Base-by-base conservation (phyloP, 2,797 vertebrate species). In the Luscinia luscinia region DNA sequence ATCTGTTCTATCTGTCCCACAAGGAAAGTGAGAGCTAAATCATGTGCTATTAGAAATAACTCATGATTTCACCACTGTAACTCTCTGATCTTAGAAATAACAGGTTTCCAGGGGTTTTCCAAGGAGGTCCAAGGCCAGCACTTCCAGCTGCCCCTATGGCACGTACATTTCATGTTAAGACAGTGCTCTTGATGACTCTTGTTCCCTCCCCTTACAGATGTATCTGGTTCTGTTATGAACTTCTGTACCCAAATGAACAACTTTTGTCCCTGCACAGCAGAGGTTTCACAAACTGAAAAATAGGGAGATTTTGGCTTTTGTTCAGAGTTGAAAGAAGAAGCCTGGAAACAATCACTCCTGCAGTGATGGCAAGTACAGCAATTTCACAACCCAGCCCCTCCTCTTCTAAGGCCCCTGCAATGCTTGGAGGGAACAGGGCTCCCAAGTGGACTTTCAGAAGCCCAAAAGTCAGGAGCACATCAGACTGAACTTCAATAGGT, bases 131-230 rank as follows among this genome's bases (percentile, higher is more conserved):
- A 62, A 49, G 27, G 21, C 21, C 59, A 26, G 17, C 0, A 1
- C 22, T 77, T 38, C 21, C 30, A 77, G 57, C 32, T 80, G 80
- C 24, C 34, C 34, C 51, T 30, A 3, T 16, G 57, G 78, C 26
- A 27, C n/a, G 30, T 0, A 1, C 2, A 2, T 30, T 49, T 34
- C 36, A 38, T 0, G 6, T 6, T 28, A 80, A 84, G 20, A 23
- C 38, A 41, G 28, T 1, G 6, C 11, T 2, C 3, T 43, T 40
- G 24, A 22, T 26, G 57, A 10, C 34, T 72, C 59, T 49, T 73
- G 15, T 15, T 45, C 17, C 51, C 67, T 76, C 19, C 8, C 34
- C 34, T n/a, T 49, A 41, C 22, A 49, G 13, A 62, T 38, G 11
- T 15, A 51, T 13, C 43, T 68, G 57, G 11, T 21, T 85, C 36